A percentile compares a stretch with the other conserved stretches of the same genome.
These are phyloP conservation scores for Stenoptilia bipunctidactyla DNA, from an alignment of 2,888 invertebrate species.

Conservation along the genomic window DNA sequence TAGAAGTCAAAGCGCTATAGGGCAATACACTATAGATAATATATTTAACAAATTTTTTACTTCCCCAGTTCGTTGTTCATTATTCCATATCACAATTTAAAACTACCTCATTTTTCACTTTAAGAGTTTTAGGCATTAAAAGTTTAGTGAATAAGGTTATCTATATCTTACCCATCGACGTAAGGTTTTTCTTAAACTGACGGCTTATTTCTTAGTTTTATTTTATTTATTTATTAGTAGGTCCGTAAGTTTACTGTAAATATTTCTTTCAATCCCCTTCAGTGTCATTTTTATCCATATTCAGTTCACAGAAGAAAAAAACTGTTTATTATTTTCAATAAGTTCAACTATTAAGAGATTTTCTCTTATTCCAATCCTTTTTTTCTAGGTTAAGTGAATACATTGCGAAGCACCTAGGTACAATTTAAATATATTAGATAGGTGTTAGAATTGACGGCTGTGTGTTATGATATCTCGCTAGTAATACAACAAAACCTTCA, in stretches of 20 bases:
- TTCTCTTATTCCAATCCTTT: too few species aligned
- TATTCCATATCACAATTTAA: constrained; percentile 64
- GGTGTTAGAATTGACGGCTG: neutral
- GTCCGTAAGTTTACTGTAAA: too few species aligned
- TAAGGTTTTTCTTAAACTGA: neutral
- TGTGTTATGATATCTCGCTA: constrained; percentile 5
- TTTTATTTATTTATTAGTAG: neutral
- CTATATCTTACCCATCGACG: neutral
- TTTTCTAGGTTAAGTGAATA: too few species aligned
- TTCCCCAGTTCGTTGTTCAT: constrained; percentile 26
- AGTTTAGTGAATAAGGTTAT: neutral
- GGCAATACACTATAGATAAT: too few species aligned
- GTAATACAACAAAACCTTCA: too few species aligned
- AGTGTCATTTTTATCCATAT: too few species aligned
- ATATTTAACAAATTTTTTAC: too few species aligned
- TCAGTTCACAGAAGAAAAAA: too few species aligned
- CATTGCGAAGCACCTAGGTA: constrained; percentile 1
- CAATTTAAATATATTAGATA: constrained; percentile 4
- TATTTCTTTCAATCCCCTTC: too few species aligned
- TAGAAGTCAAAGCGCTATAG: too few species aligned
- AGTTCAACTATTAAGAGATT: too few species aligned
- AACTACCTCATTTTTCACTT: constrained; percentile 68
- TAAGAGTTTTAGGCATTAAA: constrained; percentile 36
- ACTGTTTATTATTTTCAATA: too few species aligned
- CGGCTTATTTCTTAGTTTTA: neutral